Percentiles rank a stretch among this genome's conserved stretches.
These are phyloP conservation scores for Phylloscopus collybita DNA, from an alignment of 2,797 vertebrate species.

Conservation along the genomic window DNA sequence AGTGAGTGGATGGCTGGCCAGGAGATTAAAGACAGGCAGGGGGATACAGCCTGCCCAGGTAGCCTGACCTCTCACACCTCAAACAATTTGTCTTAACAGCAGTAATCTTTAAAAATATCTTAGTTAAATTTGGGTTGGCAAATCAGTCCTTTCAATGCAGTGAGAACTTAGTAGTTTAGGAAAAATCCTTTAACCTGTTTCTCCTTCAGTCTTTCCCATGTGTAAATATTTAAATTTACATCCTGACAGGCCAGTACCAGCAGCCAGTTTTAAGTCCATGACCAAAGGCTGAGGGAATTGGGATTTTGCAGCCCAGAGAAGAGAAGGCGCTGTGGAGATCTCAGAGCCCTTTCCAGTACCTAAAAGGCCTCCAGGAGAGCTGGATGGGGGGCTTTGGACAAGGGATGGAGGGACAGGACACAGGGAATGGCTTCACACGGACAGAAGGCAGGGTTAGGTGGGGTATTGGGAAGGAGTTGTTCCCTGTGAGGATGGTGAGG, in stretches of 20 bases:
- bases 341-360: neutral
- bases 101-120: neutral
- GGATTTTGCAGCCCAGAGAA: neutral
- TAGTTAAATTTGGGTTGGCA: neutral
- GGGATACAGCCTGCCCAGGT: neutral
- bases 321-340: neutral
- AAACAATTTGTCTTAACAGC: neutral
- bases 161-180: neutral
- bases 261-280: neutral
- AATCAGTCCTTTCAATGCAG: neutral
- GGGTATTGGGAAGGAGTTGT: neutral
- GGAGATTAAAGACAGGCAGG: neutral
- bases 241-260: neutral
- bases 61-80: neutral
- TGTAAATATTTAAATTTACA: neutral
- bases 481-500: rapidly evolving
- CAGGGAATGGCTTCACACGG: neutral
- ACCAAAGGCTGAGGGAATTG: neutral
- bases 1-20: neutral
- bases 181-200: neutral
- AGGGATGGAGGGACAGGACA: too few species aligned
- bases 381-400: neutral
- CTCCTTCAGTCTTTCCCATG: neutral
- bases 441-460: neutral
- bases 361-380: neutral